Evolutionary conservation across 37 sponge, comb jelly and placozoan species (phyloP).

Genomic region (Ephydatia muelleri): DNA sequence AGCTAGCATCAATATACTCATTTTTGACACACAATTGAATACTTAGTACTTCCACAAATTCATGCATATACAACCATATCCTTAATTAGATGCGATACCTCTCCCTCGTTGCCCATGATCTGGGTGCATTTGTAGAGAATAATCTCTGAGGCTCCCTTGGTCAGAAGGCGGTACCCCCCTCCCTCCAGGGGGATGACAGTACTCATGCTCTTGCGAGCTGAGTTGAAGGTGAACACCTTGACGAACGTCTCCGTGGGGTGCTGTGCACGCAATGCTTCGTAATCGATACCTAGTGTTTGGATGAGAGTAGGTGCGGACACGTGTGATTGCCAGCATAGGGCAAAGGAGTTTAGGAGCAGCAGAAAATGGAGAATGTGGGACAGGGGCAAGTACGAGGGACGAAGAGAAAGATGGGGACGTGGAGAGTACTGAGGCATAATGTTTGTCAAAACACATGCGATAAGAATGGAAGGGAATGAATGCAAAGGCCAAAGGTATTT

Average conservation of each 20-base stretch:
- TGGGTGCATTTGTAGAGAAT: conserved; percentile 73
- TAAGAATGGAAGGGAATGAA: no score
- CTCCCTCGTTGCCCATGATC: conserved; percentile 53
- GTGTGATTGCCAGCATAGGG: not conserved
- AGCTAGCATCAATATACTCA: no score
- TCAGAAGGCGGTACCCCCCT: conserved; percentile 82
- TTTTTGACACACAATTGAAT: no score
- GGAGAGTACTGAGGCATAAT: no score
- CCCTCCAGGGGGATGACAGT: conserved; percentile 75
- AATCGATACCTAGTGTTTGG: conserved; percentile 68
- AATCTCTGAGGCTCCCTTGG: conserved; percentile 96
- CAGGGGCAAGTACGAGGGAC: no score
- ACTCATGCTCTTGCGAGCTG: conserved; percentile 94
- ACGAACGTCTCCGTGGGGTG: conserved; percentile 69
- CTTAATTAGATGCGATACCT: not conserved
- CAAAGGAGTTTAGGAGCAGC: not conserved
- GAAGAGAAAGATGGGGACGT: not conserved
- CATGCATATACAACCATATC: not conserved
- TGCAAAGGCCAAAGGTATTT: no score
- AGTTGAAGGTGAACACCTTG: conserved; percentile 92
- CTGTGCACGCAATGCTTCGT: conserved; percentile 59
- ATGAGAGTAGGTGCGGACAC: conserved; percentile 9
- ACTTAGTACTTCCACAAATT: no score
- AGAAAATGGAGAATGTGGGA: no score
- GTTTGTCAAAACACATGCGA: no score